Evolutionary conservation across 2,888 invertebrate genomes (phyloP).

Genomic region (Pemphredon lugubris): DNA sequence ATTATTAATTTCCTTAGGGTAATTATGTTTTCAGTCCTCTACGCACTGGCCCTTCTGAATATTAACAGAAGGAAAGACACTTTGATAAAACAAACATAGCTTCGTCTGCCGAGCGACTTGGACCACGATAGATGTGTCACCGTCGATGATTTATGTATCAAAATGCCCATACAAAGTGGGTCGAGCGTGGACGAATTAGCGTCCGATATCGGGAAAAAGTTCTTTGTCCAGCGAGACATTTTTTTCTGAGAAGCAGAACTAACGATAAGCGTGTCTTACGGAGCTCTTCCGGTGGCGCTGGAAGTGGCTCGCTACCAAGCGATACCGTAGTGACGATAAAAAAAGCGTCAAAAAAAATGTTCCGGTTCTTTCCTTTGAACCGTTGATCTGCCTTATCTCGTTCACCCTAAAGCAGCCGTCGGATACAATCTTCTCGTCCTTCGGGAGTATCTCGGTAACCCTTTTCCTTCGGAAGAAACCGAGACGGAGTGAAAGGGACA

Average conservation of each 20-base stretch:
- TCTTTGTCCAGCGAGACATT: slow-evolving; percentile 9
- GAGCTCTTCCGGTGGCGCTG: slow-evolving; percentile 65
- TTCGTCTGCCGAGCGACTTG: too few relatives aligned
- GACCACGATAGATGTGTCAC: too few relatives aligned
- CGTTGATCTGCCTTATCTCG: slow-evolving; percentile 53
- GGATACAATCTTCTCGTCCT: slow-evolving; percentile 29
- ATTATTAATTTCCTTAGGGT: too few relatives aligned
- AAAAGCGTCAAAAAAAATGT: slow-evolving; percentile 59
- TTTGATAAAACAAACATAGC: too few relatives aligned
- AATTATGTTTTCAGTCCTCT: too few relatives aligned
- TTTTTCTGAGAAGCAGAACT: slow-evolving; percentile 49
- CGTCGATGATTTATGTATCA: slow-evolving; percentile 35
- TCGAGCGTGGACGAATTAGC: slow-evolving; percentile 8
- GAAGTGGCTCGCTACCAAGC: slow-evolving; percentile 56
- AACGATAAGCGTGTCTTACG: slow-evolving; percentile 60
- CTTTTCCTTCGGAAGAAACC: neutral
- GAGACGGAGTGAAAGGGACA: neutral
- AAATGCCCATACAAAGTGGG: slow-evolving; percentile 19
- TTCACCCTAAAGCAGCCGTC: slow-evolving; percentile 20
- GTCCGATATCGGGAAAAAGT: slow-evolving; percentile 6
- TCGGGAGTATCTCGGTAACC: slow-evolving; percentile 6
- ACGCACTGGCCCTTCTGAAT: too few relatives aligned
- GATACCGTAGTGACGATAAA: slow-evolving; percentile 56
- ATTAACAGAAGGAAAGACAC: too few relatives aligned
- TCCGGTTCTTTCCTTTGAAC: slow-evolving; percentile 25